Evolutionary conservation across 2,113 vertebrate genomes (phyloP).

Genomic region (Syngnathus typhle): DNA sequence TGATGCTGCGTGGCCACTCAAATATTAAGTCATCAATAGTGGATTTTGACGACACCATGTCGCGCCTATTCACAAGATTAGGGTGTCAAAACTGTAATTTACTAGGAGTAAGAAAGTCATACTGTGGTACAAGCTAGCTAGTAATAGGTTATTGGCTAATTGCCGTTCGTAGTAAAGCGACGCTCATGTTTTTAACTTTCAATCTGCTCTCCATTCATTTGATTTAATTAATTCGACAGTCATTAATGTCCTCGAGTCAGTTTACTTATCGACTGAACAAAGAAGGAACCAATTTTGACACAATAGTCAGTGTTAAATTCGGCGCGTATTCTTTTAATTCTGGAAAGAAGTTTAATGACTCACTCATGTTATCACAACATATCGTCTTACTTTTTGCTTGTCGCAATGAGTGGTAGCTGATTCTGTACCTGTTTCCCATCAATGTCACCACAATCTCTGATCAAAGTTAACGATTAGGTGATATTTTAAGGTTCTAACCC

Average conservation of each 20-base stretch:
- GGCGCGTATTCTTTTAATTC: background rate
- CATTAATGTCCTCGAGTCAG: background rate
- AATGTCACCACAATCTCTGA: slow-evolving; percentile 19
- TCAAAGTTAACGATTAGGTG: slow-evolving; percentile 1
- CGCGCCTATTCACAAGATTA: background rate
- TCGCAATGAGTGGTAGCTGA: slow-evolving; percentile 1
- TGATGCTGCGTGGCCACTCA: slow-evolving; percentile 22
- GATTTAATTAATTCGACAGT: background rate
- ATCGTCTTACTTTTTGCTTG: background rate
- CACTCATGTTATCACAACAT: background rate
- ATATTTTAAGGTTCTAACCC: background rate
- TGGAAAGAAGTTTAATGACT: background rate
- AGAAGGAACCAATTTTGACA: background rate
- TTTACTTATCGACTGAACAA: background rate
- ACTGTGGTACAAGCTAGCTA: background rate
- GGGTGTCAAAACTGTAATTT: background rate
- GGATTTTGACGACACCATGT: background rate
- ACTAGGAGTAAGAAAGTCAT: background rate
- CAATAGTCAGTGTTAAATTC: too few species aligned
- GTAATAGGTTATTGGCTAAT: background rate
- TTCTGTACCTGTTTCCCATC: slow-evolving; percentile 18
- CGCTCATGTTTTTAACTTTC: background rate
- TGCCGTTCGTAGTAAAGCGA: background rate
- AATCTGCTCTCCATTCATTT: background rate
- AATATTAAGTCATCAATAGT: background rate